Percentiles rank a stretch among this genome's conserved stretches.
phyloP scores from a whole-genome alignment of 1,140 invertebrate species.

The Saccostrea echinata region DNA sequence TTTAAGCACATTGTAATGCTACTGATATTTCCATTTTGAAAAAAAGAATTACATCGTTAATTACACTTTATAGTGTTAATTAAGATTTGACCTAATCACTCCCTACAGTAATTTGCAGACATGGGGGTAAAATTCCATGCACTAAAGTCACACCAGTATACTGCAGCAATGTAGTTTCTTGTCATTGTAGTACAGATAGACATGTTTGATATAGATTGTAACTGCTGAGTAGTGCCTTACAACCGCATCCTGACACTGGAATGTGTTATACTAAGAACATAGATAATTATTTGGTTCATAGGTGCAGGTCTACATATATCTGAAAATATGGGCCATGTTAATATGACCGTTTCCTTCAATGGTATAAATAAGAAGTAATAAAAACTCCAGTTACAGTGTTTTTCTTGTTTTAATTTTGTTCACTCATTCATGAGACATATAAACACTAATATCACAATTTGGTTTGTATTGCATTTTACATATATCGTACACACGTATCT shows the following conservation, averaged over 20 bases:
- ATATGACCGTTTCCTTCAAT: background rate
- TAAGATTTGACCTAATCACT: background rate
- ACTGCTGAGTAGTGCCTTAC: background rate
- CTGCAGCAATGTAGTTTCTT: background rate
- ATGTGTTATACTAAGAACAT: background rate
- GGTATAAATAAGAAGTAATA: background rate
- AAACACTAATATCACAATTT: slow-evolving; percentile 29
- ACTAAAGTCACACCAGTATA: background rate
- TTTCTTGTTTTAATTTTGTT: slow-evolving; percentile 16
- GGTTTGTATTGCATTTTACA: slow-evolving; percentile 28
- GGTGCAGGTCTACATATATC: background rate
- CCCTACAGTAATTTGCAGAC: background rate
- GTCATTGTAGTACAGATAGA: background rate
- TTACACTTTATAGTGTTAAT: too few species aligned
- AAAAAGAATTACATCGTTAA: too few species aligned
- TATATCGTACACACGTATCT: slow-evolving; percentile 2
- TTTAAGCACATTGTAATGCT: too few species aligned
- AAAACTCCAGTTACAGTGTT: background rate
- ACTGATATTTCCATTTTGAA: too few species aligned
- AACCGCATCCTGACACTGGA: background rate
- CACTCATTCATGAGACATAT: slow-evolving; percentile 27
- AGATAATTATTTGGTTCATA: background rate
- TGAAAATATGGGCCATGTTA: background rate
- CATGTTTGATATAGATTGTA: background rate
- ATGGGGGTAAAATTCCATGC: background rate